Percentiles rank a stretch among this genome's conserved stretches.
Conservation (phyloP, 1,140 invertebrate species). For the Drosophila ercepeae region DNA sequence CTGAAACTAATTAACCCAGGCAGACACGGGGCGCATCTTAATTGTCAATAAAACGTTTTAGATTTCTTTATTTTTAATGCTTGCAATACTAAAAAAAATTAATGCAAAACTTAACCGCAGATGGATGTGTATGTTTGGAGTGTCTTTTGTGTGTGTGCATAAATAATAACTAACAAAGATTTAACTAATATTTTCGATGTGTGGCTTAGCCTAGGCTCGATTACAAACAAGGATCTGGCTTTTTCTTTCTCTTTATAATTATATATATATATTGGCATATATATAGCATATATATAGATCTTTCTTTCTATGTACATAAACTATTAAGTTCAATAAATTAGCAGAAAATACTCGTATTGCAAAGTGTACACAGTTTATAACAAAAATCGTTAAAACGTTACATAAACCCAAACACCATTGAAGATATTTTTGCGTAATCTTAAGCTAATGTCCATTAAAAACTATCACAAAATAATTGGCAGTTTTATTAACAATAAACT, state of each 20-base stretch:
- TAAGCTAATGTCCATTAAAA: slow-evolving; percentile 62
- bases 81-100: slow-evolving; percentile 74
- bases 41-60: slow-evolving; percentile 77
- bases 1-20: slow-evolving; percentile 72
- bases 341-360: slow-evolving; percentile 69
- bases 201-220: slow-evolving; percentile 49
- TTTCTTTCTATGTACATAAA: slow-evolving; percentile 37
- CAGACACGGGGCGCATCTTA: slow-evolving; percentile 47
- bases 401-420: slow-evolving; percentile 75
- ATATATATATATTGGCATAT: slow-evolving; percentile 19
- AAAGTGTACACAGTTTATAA: slow-evolving; percentile 69
- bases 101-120: slow-evolving; percentile 63
- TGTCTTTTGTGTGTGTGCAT: slow-evolving; percentile 55
- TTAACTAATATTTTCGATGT: slow-evolving; percentile 65
- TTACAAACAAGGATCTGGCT: slow-evolving; percentile 44
- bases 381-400: slow-evolving; percentile 57
- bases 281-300: not conserved
- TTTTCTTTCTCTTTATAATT: slow-evolving; percentile 12
- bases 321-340: slow-evolving; percentile 75
- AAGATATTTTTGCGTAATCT: slow-evolving; percentile 52
- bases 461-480: slow-evolving; percentile 82
- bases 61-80: slow-evolving; percentile 76
- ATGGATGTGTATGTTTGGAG: slow-evolving; percentile 44
- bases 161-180: slow-evolving; percentile 82
- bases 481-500: slow-evolving; percentile 71